Percentiles rank a stretch among this genome's conserved stretches.
These are phyloP conservation scores for Phaethon lepturus DNA, from an alignment of 2,113 vertebrate species.

Conservation along the genomic window DNA sequence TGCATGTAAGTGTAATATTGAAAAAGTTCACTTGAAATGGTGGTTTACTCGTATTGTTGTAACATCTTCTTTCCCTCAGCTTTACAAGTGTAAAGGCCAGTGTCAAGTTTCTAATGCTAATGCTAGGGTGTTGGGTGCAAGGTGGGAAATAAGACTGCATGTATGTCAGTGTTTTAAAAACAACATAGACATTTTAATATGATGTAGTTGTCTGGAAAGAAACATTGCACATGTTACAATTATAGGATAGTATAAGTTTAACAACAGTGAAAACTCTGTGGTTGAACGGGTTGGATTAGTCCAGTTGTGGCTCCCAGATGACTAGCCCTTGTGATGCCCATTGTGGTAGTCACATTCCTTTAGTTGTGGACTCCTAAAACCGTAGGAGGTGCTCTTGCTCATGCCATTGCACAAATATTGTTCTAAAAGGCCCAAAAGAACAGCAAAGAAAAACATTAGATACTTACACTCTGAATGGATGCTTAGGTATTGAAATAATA, in stretches of 20 bases:
- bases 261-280: neutral
- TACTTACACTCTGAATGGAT: neutral
- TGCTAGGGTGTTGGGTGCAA: neutral
- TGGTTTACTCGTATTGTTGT: neutral
- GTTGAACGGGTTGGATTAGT: neutral
- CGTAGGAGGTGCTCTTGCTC: neutral
- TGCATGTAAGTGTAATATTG: neutral
- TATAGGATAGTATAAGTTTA: neutral
- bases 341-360: rapidly evolving
- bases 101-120: neutral
- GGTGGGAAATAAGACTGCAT: neutral
- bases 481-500: neutral
- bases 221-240: neutral
- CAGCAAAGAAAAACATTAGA: neutral
- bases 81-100: neutral
- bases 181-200: neutral
- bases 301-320: neutral
- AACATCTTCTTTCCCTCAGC: neutral
- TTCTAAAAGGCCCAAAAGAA: neutral
- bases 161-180: neutral
- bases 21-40: rapidly evolving
- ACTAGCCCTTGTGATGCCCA: neutral
- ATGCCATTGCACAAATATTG: neutral
- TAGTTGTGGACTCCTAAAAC: neutral
- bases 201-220: neutral